A percentile compares a stretch with the other conserved stretches of the same genome.
These are phyloP conservation scores for Hystrix brachyura DNA, from an alignment of 2,113 vertebrate species.

Conservation along the genomic window DNA sequence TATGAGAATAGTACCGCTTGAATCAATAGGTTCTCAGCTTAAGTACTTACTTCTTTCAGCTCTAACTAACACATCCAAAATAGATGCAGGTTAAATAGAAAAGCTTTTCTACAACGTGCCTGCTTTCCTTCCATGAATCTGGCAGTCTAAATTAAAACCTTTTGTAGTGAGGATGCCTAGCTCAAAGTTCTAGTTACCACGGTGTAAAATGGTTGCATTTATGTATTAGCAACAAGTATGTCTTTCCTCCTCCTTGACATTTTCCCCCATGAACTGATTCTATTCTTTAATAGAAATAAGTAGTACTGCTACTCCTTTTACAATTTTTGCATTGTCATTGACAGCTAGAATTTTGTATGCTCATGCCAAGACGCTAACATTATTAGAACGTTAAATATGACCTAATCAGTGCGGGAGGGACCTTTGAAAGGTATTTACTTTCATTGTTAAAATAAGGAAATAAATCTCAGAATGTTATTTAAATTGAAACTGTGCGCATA, in stretches of 20 bases:
- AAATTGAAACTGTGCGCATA: slow-evolving; percentile 14
- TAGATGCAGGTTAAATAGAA: slow-evolving; percentile 54
- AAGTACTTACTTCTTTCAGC: slow-evolving; percentile 49
- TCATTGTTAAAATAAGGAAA: slow-evolving; percentile 58
- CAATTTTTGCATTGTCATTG: background rate
- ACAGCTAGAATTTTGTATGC: background rate
- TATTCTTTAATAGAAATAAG: background rate
- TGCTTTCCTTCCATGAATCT: background rate
- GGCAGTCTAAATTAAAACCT: slow-evolving; percentile 35
- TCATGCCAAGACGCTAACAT: slow-evolving; percentile 1
- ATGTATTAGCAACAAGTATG: background rate
- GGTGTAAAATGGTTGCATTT: background rate
- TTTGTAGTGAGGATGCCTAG: background rate
- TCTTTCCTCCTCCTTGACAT: background rate
- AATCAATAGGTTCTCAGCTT: slow-evolving; percentile 63
- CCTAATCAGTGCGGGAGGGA: background rate
- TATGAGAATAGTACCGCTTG: slow-evolving; percentile 42
- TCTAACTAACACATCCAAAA: slow-evolving; percentile 56
- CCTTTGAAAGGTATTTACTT: background rate
- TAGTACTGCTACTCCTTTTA: background rate
- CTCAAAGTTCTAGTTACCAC: background rate
- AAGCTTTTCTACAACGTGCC: slow-evolving; percentile 18
- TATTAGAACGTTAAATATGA: background rate
- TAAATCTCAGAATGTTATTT: slow-evolving; percentile 26
- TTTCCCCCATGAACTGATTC: background rate